A percentile compares a stretch with the other conserved stretches of the same genome.
phyloP scores from a whole-genome alignment of 2,888 invertebrate genomes.

The Palloptera scutellata region DNA sequence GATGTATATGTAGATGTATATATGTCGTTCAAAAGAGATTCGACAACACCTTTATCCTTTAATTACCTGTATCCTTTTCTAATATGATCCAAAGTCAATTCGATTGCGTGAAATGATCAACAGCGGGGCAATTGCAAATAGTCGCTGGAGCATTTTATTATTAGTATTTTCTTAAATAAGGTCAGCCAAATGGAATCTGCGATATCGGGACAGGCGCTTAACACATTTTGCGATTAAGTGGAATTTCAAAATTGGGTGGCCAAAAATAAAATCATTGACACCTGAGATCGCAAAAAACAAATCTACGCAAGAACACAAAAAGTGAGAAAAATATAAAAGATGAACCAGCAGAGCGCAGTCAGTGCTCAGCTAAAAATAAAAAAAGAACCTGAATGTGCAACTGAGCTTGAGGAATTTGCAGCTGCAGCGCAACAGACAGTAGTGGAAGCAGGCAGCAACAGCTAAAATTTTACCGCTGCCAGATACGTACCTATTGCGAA shows the following conservation, averaged over 20 bases:
- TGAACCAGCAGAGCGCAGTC: slow-evolving; percentile 13
- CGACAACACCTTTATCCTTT: too few species aligned
- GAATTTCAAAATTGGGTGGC: slow-evolving; percentile 58
- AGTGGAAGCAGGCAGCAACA: not conserved
- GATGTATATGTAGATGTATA: too few species aligned
- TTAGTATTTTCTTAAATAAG: slow-evolving; percentile 18
- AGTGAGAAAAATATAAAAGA: slow-evolving; percentile 29
- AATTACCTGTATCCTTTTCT: too few species aligned
- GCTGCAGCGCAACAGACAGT: slow-evolving; percentile 10
- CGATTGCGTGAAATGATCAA: too few species aligned
- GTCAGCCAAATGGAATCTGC: slow-evolving; percentile 21
- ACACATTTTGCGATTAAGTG: slow-evolving; percentile 26
- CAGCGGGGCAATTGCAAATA: slow-evolving; percentile 11
- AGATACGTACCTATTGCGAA: not conserved
- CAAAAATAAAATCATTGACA: slow-evolving; percentile 65
- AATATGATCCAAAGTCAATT: too few species aligned
- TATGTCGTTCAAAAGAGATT: too few species aligned
- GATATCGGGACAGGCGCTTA: slow-evolving; percentile 26
- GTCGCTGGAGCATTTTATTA: slow-evolving; percentile 9
- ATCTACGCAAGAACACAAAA: slow-evolving; percentile 6
- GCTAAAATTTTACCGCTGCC: not conserved
- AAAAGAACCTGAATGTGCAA: slow-evolving; percentile 34
- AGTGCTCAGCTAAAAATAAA: slow-evolving; percentile 20
- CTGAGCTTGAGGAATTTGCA: slow-evolving; percentile 48
- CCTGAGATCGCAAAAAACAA: slow-evolving; percentile 56